Evolutionary conservation across 2,113 vertebrate genomes (phyloP), one percentile per base, ranked within the genome.

Genomic region (Silurus glanis): DNA sequence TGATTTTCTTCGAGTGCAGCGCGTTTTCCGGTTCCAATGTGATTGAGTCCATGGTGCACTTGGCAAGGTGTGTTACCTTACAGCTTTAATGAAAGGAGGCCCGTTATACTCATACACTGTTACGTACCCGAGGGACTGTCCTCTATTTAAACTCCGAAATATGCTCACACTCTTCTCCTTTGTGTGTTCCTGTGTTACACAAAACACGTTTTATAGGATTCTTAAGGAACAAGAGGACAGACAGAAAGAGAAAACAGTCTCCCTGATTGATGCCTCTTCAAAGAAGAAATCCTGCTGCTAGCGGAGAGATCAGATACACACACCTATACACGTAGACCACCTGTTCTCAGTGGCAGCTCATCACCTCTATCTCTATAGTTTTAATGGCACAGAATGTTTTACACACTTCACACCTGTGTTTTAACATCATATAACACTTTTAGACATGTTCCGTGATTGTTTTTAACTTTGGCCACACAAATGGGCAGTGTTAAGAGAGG

Each of bases 1-100:
- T 98, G 88, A 92, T 95, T 85, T 98, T 98, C 93, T 97, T 95
- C 64, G 97, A 99, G 90, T 98, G 97, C 95, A 98, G 97, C 13
- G 97, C 97, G 1, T 95, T 78, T 89, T 96, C 97, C 0, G 97
- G 96, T 75, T 92, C 95, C 90, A 98, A 97, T 14, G 94, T 94
- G 49, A 86, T 88, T 14, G 94, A 96, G 72, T 94, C 96, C 0
- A 92, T 99, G 89, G 89, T 97, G 72, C 95, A 97, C 85, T 93
- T 99, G 80, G 96, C 97, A 91, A 96, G 96, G 96, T 97, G 93
- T 95, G 94, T 67, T 78, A 6, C 2, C 75, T 28, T 25, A 79
- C 25, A 80, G 25, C 25, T 45, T 80, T 9, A 10, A 19, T 3
- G 3, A 8, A 59, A 59, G 7, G 16, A 5, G n/a, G 16, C 21